phyloP scores from a whole-genome alignment of 2,888 invertebrate species.

The Tricholauxania praeusta region DNA sequence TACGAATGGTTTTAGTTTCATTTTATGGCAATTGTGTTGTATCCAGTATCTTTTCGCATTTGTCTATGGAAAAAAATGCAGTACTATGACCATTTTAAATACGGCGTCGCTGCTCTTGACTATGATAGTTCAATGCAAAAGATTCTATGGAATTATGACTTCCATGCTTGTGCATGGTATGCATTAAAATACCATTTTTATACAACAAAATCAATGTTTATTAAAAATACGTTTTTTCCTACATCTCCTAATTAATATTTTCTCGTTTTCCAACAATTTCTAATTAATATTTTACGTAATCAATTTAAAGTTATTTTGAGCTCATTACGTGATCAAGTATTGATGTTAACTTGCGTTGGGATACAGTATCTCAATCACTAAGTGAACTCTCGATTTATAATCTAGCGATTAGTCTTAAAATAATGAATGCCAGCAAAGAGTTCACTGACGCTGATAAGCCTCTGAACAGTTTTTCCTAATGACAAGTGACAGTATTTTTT shows the following conservation, averaged over 20 bases:
- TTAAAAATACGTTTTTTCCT: background rate
- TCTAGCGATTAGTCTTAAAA: no score
- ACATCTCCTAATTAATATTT: slow-evolving; percentile 3
- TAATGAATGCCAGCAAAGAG: background rate
- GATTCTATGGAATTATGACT: background rate
- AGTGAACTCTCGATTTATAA: no score
- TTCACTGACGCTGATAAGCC: slow-evolving; percentile 30
- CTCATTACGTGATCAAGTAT: slow-evolving; percentile 15
- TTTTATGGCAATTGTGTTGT: no score
- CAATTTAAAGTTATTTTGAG: slow-evolving; percentile 10
- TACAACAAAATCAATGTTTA: background rate
- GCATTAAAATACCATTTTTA: background rate
- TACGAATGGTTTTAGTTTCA: no score
- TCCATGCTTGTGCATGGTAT: background rate
- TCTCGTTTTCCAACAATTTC: background rate
- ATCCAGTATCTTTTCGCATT: background rate
- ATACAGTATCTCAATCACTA: no score
- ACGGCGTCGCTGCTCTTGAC: background rate
- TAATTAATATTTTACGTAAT: slow-evolving; percentile 7
- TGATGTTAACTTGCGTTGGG: no score
- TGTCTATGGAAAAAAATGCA: background rate
- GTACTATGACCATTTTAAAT: slow-evolving; percentile 1
- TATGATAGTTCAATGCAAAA: background rate
- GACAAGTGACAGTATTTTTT: no score
- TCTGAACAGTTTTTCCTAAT: background rate